phyloP scores from a whole-genome alignment of 2,888 invertebrate species.

The Apotomis betuletana region DNA sequence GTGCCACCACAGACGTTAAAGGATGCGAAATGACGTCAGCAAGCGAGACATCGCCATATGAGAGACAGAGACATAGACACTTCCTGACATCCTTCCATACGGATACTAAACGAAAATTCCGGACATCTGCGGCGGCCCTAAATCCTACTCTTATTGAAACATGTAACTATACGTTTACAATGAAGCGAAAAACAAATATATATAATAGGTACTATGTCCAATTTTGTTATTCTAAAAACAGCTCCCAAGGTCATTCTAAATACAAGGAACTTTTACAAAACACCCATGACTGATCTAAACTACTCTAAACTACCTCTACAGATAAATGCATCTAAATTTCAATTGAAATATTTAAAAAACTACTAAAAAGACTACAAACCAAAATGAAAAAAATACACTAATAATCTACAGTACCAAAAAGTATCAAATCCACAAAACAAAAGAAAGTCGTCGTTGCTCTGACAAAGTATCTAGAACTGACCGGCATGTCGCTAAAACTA shows the following conservation, averaged over 20 bases:
- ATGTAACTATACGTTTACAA: too few species aligned
- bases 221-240: not conserved
- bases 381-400: constrained; percentile 7
- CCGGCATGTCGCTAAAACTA: constrained; percentile 3
- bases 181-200: too few species aligned
- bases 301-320: constrained; percentile 15
- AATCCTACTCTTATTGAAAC: too few species aligned
- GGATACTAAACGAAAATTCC: too few species aligned
- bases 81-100: too few species aligned
- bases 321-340: constrained; percentile 25
- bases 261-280: constrained; percentile 18
- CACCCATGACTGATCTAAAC: constrained; percentile 5
- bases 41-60: too few species aligned
- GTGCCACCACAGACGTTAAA: too few species aligned
- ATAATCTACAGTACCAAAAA: not conserved
- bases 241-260: not conserved
- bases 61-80: too few species aligned
- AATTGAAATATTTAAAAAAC: constrained; percentile 14
- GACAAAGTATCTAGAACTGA: constrained; percentile 33
- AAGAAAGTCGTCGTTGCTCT: constrained; percentile 53
- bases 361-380: constrained; percentile 12
- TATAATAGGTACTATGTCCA: not conserved
- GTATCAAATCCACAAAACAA: constrained; percentile 50
- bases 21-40: too few species aligned
- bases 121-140: too few species aligned